A percentile compares a stretch with the other conserved stretches of the same genome.
Conservation (phyloP, 1,140 invertebrate genomes). For the Agrilus planipennis region DNA sequence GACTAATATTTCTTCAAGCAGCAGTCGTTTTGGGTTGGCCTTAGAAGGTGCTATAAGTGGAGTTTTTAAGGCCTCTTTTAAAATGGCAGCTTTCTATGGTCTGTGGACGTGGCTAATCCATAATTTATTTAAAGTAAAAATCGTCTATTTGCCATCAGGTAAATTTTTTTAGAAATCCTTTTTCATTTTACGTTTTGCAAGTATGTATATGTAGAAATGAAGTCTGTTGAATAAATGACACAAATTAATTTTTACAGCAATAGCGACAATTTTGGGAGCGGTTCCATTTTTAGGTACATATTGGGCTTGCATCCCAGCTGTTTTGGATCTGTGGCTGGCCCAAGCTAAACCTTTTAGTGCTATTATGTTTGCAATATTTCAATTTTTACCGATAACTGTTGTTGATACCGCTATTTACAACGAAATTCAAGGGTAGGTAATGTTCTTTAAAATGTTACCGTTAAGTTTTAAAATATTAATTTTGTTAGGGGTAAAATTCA, state of each 20-base stretch:
- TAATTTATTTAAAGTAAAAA: conserved; percentile 86
- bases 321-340: conserved; percentile 87
- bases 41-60: conserved; percentile 60
- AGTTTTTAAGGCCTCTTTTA: conserved; percentile 89
- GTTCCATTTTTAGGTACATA: conserved; percentile 92
- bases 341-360: conserved; percentile 66
- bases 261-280: conserved; percentile 85
- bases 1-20: conserved; percentile 58
- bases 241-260: conserved; percentile 42
- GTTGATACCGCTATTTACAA: conserved; percentile 93
- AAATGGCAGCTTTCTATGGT: conserved; percentile 94
- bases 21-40: conserved; percentile 64
- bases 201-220: conserved; percentile 1
- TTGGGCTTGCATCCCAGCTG: conserved; percentile 84
- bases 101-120: conserved; percentile 97
- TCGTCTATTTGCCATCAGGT: conserved; percentile 90
- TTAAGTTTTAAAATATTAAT: conserved; percentile 2
- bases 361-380: conserved; percentile 65
- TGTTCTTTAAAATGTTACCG: not conserved
- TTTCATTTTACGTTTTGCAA: not conserved
- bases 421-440: conserved; percentile 91
- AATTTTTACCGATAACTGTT: conserved; percentile 80
- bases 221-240: not conserved
- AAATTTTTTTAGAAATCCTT: conserved; percentile 18
- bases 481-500: no score